Evolutionary conservation across 2,888 invertebrate species (phyloP), one percentile per base, ranked within the genome.

Genomic region (Autographa pulchrina): DNA sequence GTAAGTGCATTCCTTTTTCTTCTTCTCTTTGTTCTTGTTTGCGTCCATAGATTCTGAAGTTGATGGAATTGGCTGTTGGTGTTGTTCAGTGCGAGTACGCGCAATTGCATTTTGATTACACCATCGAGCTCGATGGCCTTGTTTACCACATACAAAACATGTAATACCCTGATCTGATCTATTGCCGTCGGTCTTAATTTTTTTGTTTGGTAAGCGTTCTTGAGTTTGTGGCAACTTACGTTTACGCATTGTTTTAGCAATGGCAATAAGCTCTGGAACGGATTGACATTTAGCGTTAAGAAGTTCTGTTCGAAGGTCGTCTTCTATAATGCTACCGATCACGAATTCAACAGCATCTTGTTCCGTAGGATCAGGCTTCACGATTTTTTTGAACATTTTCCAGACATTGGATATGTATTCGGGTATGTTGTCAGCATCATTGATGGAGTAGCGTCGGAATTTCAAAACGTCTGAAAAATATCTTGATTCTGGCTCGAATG

Each of bases 401-500:
- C 59, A 66, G 18, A 66, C 60, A 66, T 60, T 66, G 2, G 60
- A 60, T 52, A 65, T 65, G 25, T 65, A 65, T 5, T 65, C 65
- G 1, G 56, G 54, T 7, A 65, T 65, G 41, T 65, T 6, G 11
- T 65, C 54, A 11, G 64, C 64, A 41, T 64, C 64, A 43, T 43
- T 43, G 16, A 43, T 14, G 14, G 43, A 16, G 16, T 43, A 43
- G 6, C 43, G 14, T 16, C 62, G n/a, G 25, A 52, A 62, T 48
- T 52, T 48, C 16, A 63, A 18, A 1, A 63, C 38, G 14, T 65
- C 41, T 20, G 65, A 65, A 65, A 77, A 74, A 48, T 77, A 77
- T 38, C 74, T 71, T 6, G 73, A 74, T 62, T 77, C 74, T 7
- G 74, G 77, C 25, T 74, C 74, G 56, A 67, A 76, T 25, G 70